phyloP scores from a whole-genome alignment of 2,888 invertebrate genomes.

The Athetis lepigone region DNA sequence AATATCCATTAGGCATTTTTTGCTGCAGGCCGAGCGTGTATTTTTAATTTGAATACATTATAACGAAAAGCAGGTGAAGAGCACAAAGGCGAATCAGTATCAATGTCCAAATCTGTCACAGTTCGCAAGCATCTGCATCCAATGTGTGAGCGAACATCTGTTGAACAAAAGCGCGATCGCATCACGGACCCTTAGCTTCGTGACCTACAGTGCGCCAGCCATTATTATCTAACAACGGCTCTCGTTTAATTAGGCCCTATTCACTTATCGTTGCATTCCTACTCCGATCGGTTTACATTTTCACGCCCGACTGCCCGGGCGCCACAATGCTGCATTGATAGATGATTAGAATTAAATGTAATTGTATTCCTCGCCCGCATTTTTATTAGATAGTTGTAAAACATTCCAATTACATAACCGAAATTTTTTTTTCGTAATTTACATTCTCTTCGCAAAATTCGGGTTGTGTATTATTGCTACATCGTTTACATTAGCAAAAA shows the following conservation, averaged over 20 bases:
- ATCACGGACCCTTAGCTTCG: constrained; percentile 74
- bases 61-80: constrained; percentile 56
- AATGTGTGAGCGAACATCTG: constrained; percentile 84
- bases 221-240: constrained; percentile 79
- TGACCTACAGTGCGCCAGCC: constrained; percentile 75
- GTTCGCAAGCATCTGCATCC: constrained; percentile 81
- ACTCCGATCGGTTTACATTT: constrained; percentile 82
- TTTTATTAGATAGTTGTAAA: constrained; percentile 47
- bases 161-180: constrained; percentile 70
- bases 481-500: constrained; percentile 58
- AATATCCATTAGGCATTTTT: constrained; percentile 34
- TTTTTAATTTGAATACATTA: constrained; percentile 51
- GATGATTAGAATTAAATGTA: constrained; percentile 75
- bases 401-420: constrained; percentile 44
- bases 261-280: constrained; percentile 84
- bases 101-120: constrained; percentile 73
- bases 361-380: constrained; percentile 61
- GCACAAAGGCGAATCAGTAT: constrained; percentile 68
- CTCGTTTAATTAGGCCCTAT: constrained; percentile 87
- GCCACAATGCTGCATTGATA: constrained; percentile 76
- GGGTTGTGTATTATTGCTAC: constrained; percentile 48
- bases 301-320: constrained; percentile 77
- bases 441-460: constrained; percentile 36
- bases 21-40: constrained; percentile 12
- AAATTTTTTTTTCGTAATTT: constrained; percentile 25